Percentiles rank a stretch among this genome's conserved stretches.
phyloP scores from a whole-genome alignment of 1,140 invertebrate genomes.

The Macrocentrus cingulum region DNA sequence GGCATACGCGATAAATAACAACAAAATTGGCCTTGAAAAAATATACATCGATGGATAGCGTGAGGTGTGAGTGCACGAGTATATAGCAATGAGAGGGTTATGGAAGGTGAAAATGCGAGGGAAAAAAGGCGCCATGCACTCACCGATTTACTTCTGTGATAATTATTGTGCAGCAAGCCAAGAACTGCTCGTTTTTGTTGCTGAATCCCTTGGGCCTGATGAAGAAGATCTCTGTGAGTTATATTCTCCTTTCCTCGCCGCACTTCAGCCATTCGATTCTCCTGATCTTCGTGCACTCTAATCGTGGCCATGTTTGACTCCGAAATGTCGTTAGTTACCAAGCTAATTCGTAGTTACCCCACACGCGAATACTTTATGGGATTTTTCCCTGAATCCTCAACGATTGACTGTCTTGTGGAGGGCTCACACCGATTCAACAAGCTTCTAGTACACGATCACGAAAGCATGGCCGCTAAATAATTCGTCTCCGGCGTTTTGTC shows the following conservation, averaged over 20 bases:
- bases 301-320: conserved; percentile 62
- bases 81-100: too few relatives aligned
- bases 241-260: conserved; percentile 52
- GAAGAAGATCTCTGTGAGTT: conserved; percentile 36
- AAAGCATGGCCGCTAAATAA: conserved; percentile 1
- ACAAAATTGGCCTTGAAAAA: neutral
- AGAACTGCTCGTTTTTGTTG: conserved; percentile 63
- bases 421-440: neutral
- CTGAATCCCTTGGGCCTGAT: conserved; percentile 49
- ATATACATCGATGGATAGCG: neutral
- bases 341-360: too few relatives aligned
- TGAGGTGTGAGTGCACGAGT: too few relatives aligned
- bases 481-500: neutral
- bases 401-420: neutral
- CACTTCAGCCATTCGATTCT: conserved; percentile 57
- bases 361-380: neutral
- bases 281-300: conserved; percentile 68
- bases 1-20: neutral
- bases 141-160: conserved; percentile 53
- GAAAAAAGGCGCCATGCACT: conserved; percentile 28
- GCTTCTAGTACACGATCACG: neutral
- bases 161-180: conserved; percentile 58
- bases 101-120: too few relatives aligned
- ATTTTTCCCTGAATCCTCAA: neutral
- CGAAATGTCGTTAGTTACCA: neutral